Percentiles rank a stretch among this genome's conserved stretches.
These are phyloP conservation scores for Pseudoips prasinana DNA, from an alignment of 2,888 invertebrate species.

Conservation along the genomic window DNA sequence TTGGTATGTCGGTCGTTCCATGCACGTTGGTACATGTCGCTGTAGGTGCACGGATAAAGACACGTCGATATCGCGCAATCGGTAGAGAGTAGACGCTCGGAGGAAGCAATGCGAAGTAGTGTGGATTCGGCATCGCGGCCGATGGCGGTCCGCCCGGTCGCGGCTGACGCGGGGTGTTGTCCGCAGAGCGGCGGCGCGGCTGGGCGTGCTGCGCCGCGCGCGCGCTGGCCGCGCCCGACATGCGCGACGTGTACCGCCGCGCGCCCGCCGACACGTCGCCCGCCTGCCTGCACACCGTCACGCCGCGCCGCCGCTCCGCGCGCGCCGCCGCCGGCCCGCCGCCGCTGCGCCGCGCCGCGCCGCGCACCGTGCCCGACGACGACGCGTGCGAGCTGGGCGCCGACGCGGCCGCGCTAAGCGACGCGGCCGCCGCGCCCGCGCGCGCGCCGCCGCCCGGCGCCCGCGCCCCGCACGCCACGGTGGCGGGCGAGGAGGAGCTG, in stretches of 20 bases:
- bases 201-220: constrained; percentile 10
- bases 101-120: no score
- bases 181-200: constrained; percentile 10
- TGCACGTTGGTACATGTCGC: no score
- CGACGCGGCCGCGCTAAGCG: constrained; percentile 15
- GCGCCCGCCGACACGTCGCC: constrained; percentile 56
- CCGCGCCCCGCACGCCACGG: constrained; percentile 44
- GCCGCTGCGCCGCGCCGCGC: constrained; percentile 47
- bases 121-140: background rate
- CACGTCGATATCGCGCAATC: no score
- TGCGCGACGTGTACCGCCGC: constrained; percentile 83
- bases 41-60: no score
- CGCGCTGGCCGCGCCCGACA: constrained; percentile 36
- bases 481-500: constrained; percentile 87
- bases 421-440: constrained; percentile 19
- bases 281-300: constrained; percentile 72
- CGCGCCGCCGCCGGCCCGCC: constrained; percentile 40
- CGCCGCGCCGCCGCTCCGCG: constrained; percentile 45
- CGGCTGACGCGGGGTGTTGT: constrained; percentile 17
- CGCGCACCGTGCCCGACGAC: constrained; percentile 61
- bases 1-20: no score
- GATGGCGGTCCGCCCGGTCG: background rate
- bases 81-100: constrained; percentile 27
- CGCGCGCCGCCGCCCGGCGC: constrained; percentile 74
- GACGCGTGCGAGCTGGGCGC: constrained; percentile 19